Base-by-base conservation (phyloP, 2,113 vertebrate genomes). In the Sorex araneus region DNA sequence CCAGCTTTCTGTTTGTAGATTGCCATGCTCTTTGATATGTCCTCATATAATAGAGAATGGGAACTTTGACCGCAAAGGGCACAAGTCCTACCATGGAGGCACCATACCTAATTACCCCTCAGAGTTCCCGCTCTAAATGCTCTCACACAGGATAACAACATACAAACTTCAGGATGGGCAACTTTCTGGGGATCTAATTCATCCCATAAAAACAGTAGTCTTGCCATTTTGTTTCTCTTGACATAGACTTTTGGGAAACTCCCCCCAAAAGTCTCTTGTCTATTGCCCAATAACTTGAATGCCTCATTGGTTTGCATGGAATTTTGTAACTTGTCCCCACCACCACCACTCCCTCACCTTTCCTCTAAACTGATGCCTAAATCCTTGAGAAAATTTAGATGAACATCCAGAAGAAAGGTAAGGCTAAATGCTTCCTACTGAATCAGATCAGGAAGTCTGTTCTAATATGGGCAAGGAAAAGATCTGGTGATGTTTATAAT, bases 301-400 rank as follows among this genome's bases (percentile, higher is more conserved):
- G 67, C 66, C 16, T 75, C 70, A 67, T 64, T 67, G 4, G 74
- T 90, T 96, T 70, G 47, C 74, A 57, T 23, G 2, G 30, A 45
- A 57, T 90, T 40, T 69, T 91, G 57, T 64, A 84, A 87, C 60
- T 87, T 91, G 32, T 75, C 78, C 92, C 74, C 84, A n/a, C 78
- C 73, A 54, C 34, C 8, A 50, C 47, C 47, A 50, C 13, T 9
- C 47, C 18, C 45, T 27, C 89, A 2, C 13, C 84, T 70, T 93
- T 94, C 57, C 40, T 66, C 1, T 74, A 87, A 92, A 66, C 30
- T 81, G 15, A 19, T 60, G 28, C 79, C 73, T 69, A 87, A 80
- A 91, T 71, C 67, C 73, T 79, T 23, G 4, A 94, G 60, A 80
- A 36, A 4, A 90, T 60, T 92, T 73, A 76, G n/a, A 79, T 54